phyloP scores from a whole-genome alignment of 2,797 vertebrate species.

The Poeciliopsis paucimaculata region DNA sequence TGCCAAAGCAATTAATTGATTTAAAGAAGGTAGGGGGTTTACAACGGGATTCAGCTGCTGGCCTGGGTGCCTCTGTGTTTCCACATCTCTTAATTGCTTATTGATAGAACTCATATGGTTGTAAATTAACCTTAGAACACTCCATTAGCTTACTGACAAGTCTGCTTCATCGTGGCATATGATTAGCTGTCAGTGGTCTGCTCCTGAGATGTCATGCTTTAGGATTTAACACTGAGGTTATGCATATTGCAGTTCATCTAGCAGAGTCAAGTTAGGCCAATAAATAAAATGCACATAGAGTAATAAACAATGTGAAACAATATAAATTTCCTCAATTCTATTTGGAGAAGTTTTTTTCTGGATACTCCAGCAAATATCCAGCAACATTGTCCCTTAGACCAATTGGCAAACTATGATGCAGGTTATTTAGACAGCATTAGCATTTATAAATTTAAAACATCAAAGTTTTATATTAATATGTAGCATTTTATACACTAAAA shows the following conservation, averaged over 20 bases:
- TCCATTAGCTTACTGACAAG: slow-evolving; percentile 79
- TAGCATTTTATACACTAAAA: slow-evolving; percentile 12
- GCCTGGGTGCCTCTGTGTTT: slow-evolving; percentile 68
- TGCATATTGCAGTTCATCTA: slow-evolving; percentile 23
- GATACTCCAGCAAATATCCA: slow-evolving; percentile 24
- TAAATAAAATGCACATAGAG: slow-evolving; percentile 16
- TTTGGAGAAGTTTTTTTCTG: slow-evolving; percentile 15
- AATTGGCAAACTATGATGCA: neutral
- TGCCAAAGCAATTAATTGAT: slow-evolving; percentile 73
- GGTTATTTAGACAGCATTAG: slow-evolving; percentile 18
- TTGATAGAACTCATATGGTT: slow-evolving; percentile 81
- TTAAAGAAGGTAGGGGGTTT: slow-evolving; percentile 53
- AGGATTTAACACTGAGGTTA: slow-evolving; percentile 22
- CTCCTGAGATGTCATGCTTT: slow-evolving; percentile 42
- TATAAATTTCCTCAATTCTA: slow-evolving; percentile 37
- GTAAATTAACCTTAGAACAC: slow-evolving; percentile 81
- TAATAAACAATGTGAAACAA: slow-evolving; percentile 28
- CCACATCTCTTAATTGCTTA: slow-evolving; percentile 82
- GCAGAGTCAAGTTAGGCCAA: neutral
- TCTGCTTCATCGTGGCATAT: slow-evolving; percentile 67
- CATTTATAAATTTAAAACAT: slow-evolving; percentile 20
- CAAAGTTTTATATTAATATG: slow-evolving; percentile 2
- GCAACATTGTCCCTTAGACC: neutral
- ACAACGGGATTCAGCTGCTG: slow-evolving; percentile 54
- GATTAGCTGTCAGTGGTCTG: slow-evolving; percentile 74